A percentile compares a stretch with the other conserved stretches of the same genome.
phyloP scores from a whole-genome alignment of 2,797 vertebrate species.

The Oreochromis grahami region DNA sequence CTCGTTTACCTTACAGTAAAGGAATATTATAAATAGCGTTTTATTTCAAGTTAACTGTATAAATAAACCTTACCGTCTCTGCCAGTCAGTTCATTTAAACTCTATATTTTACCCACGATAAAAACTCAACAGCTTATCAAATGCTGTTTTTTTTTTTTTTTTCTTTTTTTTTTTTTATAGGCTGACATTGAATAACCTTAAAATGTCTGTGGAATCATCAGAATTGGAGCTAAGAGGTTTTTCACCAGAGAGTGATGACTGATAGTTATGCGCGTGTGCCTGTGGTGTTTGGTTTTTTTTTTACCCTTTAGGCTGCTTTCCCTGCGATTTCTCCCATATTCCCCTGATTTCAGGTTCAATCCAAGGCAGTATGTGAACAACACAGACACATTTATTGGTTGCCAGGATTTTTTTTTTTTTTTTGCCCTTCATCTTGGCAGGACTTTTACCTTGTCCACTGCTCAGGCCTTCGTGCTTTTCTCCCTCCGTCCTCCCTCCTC shows the following conservation, averaged over 20 bases:
- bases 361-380: slow-evolving; percentile 81
- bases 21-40: background rate
- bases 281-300: background rate
- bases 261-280: background rate
- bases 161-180: background rate
- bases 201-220: background rate
- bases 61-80: too few relatives aligned
- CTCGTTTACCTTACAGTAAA: background rate
- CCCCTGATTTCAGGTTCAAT: slow-evolving; percentile 44
- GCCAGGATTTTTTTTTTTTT: slow-evolving; percentile 27
- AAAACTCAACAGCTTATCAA: background rate
- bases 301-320: background rate
- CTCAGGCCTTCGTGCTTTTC: slow-evolving; percentile 29
- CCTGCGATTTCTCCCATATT: background rate
- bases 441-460: slow-evolving; percentile 31
- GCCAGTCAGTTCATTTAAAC: background rate
- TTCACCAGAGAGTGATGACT: background rate
- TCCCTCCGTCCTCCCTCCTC: slow-evolving; percentile 8
- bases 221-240: background rate
- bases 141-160: background rate
- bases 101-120: background rate
- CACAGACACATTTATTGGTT: slow-evolving; percentile 57
- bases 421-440: slow-evolving; percentile 55
- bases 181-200: background rate
- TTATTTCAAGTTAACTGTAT: background rate